phyloP scores from a whole-genome alignment of 2,797 vertebrate genomes.

The Sardinella longiceps region DNA sequence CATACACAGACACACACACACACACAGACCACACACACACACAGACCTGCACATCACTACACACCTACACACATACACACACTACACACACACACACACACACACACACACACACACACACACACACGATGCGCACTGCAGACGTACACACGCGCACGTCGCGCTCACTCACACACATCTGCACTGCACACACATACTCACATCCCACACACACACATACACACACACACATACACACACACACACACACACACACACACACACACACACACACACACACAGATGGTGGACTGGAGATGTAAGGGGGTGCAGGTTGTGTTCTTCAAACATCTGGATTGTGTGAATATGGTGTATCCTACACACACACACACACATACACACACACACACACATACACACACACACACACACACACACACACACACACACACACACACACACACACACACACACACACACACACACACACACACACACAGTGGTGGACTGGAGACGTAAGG shows the following conservation, averaged over 20 bases:
- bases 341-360: constrained; percentile 87
- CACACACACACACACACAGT: not conserved
- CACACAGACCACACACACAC: not conserved
- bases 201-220: too few species aligned
- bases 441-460: too few species aligned
- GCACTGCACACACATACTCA: not conserved
- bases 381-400: not conserved
- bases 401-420: not conserved
- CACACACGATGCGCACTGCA: too few species aligned
- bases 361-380: not conserved
- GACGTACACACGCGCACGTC: not conserved
- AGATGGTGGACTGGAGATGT: too few species aligned
- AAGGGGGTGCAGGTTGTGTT: too few species aligned
- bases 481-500: too few species aligned
- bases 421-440: not conserved
- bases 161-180: not conserved
- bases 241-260: constrained; percentile 28
- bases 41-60: too few species aligned
- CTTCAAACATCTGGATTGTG: too few species aligned
- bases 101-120: too few species aligned
- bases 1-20: not conserved
- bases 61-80: not conserved
- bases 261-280: not conserved
- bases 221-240: too few species aligned
- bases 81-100: too few species aligned